A percentile compares a stretch with the other conserved stretches of the same genome.
Evolutionary conservation across 2,888 invertebrate species (phyloP).

Genomic region (Matsumyia berberina): DNA sequence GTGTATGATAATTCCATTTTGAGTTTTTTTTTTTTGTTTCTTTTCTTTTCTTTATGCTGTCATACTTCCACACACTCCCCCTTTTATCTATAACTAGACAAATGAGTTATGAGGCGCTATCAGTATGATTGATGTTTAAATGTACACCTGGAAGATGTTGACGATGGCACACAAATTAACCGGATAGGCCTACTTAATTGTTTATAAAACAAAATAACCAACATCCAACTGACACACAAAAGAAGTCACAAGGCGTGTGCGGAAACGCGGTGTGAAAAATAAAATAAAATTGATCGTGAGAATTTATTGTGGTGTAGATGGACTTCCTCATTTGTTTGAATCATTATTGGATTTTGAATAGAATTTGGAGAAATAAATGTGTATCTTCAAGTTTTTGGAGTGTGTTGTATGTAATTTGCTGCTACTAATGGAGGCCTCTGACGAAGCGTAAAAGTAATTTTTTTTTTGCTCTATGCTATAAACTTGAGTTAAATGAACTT

Average conservation of each 20-base stretch:
- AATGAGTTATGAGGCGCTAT: conserved; percentile 46
- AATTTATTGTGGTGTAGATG: not conserved
- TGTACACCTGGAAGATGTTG: conserved; percentile 64
- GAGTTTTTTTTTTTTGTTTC: conserved; percentile 31
- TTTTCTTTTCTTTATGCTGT: conserved; percentile 35
- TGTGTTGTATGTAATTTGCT: no score
- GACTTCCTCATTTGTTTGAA: conserved; percentile 15
- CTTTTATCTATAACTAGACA: conserved; percentile 24
- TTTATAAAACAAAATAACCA: conserved; percentile 19
- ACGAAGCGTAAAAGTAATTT: no score
- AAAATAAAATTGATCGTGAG: not conserved
- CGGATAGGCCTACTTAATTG: conserved; percentile 50
- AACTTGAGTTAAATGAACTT: no score
- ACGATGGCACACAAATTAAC: conserved; percentile 24
- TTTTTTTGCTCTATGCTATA: no score
- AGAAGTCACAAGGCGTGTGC: conserved; percentile 18
- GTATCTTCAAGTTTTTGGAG: no score
- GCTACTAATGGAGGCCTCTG: no score
- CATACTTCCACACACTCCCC: conserved; percentile 44
- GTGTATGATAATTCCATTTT: conserved; percentile 59
- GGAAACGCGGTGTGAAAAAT: conserved; percentile 27
- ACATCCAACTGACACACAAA: conserved; percentile 9
- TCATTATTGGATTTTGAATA: not conserved
- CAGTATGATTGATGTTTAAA: conserved; percentile 44
- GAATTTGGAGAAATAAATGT: no score